phyloP scores from a whole-genome alignment of 2,797 vertebrate species.

The Trichosurus vulpecula region DNA sequence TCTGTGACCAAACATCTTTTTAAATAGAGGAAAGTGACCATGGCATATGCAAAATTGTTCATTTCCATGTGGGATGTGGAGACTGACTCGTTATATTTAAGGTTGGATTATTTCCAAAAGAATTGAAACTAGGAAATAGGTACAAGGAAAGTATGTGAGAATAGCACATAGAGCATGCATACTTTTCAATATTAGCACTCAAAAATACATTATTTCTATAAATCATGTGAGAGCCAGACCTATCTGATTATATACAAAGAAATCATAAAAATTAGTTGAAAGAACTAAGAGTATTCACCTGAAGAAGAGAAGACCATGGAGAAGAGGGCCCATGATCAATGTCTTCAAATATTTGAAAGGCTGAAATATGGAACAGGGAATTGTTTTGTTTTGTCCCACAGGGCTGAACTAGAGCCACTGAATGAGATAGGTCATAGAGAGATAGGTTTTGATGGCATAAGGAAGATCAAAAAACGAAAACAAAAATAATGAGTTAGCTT shows the following conservation, averaged over 20 bases:
- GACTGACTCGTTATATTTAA: not conserved
- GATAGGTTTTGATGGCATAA: not conserved
- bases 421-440: not conserved
- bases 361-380: not conserved
- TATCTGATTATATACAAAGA: not conserved
- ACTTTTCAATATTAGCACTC: not conserved
- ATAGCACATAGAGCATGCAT: not conserved
- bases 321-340: not conserved
- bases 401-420: not conserved
- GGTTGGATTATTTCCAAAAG: not conserved
- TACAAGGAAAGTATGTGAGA: not conserved
- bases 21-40: not conserved
- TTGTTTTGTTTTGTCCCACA: not conserved
- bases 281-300: not conserved
- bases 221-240: not conserved
- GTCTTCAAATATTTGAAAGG: not conserved
- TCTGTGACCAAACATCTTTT: not conserved
- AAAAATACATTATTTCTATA: not conserved
- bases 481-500: too few species aligned
- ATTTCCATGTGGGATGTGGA: not conserved
- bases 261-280: not conserved
- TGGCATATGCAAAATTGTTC: not conserved
- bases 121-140: not conserved
- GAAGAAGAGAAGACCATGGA: not conserved
- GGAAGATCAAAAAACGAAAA: too few species aligned